Evolutionary conservation across 2,888 invertebrate species (phyloP).

Genomic region (Chloromyia formosa): DNA sequence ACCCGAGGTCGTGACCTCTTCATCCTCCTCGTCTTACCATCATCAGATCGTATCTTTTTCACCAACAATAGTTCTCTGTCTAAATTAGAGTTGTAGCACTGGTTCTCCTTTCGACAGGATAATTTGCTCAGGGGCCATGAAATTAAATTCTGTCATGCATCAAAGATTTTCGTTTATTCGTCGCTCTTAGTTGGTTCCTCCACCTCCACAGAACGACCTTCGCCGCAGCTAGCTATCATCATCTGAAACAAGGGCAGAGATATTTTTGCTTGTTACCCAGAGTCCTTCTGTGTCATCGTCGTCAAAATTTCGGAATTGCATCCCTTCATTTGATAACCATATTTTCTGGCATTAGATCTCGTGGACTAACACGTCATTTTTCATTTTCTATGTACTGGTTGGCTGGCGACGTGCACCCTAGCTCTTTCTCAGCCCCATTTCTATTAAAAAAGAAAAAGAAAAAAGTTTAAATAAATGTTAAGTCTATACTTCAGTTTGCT

Average conservation of each 20-base stretch:
- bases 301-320: slow-evolving; percentile 18
- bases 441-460: neutral
- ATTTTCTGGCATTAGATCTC: slow-evolving; percentile 30
- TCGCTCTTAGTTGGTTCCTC: neutral
- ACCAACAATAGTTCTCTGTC: slow-evolving; percentile 26
- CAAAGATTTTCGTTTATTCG: slow-evolving; percentile 46
- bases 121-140: slow-evolving; percentile 50
- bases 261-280: neutral
- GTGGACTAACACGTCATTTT: slow-evolving; percentile 23
- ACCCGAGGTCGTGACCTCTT: neutral
- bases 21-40: neutral
- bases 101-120: slow-evolving; percentile 42
- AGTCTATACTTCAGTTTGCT: slow-evolving; percentile 2
- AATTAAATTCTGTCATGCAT: slow-evolving; percentile 49
- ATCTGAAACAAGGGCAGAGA: neutral
- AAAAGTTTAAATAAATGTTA: slow-evolving; percentile 1
- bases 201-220: neutral
- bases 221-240: neutral
- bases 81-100: slow-evolving; percentile 43
- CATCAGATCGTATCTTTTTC: slow-evolving; percentile 27
- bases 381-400: neutral
- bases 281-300: neutral
- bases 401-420: no score
- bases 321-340: slow-evolving; percentile 22
- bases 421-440: neutral